Percentiles rank a stretch among this genome's conserved stretches.
phyloP scores from a whole-genome alignment of 2,113 vertebrate genomes.

The Oreotrochilus melanogaster region DNA sequence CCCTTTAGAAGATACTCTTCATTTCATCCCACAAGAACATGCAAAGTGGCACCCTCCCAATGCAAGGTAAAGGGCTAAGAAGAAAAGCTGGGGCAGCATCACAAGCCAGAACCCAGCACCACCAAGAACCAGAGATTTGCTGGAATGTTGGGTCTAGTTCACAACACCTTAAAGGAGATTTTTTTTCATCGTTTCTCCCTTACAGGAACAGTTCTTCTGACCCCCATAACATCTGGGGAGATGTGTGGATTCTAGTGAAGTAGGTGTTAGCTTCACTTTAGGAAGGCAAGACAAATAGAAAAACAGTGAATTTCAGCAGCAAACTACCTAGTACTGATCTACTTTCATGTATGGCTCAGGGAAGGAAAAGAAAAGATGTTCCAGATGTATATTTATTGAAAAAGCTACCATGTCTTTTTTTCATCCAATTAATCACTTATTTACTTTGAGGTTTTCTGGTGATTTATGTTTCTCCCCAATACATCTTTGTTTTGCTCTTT shows the following conservation, averaged over 20 bases:
- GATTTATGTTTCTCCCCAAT: background rate
- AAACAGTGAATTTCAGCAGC: background rate
- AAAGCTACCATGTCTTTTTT: background rate
- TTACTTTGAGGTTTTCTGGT: background rate
- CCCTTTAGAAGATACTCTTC: background rate
- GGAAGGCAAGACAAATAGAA: background rate
- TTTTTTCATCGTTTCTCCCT: background rate
- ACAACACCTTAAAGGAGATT: background rate
- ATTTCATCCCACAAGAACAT: background rate
- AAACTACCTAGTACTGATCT: background rate
- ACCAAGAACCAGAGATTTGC: background rate
- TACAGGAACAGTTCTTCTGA: background rate
- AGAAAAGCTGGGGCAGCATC: background rate
- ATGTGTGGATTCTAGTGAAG: background rate
- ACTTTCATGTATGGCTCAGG: background rate
- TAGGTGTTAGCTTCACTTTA: background rate
- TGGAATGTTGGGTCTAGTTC: background rate
- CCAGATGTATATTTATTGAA: background rate
- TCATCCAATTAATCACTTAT: background rate
- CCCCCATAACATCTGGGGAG: accelerated
- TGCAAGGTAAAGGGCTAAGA: background rate
- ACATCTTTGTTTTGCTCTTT: background rate
- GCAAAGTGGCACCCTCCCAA: background rate
- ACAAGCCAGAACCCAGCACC: background rate
- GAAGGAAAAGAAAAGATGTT: background rate